These are phyloP conservation scores for Otocyon megalotis DNA, from an alignment of 2,113 vertebrate species.

Conservation along the genomic window DNA sequence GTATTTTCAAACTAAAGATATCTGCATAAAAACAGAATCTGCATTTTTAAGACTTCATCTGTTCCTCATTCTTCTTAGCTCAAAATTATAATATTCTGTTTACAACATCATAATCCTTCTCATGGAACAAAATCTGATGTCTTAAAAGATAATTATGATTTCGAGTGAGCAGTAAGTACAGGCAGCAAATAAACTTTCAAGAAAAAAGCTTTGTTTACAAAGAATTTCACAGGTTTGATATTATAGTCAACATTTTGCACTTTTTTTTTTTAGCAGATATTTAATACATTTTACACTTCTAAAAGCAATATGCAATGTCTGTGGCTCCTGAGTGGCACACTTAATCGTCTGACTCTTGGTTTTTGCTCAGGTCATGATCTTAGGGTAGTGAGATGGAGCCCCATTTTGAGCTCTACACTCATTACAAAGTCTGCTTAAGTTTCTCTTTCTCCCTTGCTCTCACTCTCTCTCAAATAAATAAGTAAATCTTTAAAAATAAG, in stretches of 20 bases:
- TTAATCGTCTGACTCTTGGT: not conserved
- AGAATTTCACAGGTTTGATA: conserved; percentile 33
- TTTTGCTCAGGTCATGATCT: not conserved
- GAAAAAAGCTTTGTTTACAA: conserved; percentile 26
- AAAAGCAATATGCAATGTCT: not conserved
- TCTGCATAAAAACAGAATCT: conserved; percentile 70
- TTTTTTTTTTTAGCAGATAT: not conserved
- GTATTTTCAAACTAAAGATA: conserved; percentile 64
- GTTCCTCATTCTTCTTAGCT: conserved; percentile 53
- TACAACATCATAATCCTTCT: conserved; percentile 61
- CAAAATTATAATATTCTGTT: conserved; percentile 62
- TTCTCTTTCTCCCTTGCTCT: not conserved
- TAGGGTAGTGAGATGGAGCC: not conserved
- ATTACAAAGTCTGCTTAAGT: not conserved
- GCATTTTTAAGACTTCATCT: conserved; percentile 72
- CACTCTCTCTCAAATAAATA: not conserved
- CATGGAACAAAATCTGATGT: conserved; percentile 43
- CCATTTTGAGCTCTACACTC: not conserved
- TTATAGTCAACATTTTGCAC: not conserved
- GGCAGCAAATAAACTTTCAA: not conserved
- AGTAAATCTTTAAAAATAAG: not conserved
- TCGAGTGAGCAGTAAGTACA: conserved; percentile 55
- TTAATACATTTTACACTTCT: conserved; percentile 20
- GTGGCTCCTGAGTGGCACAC: not conserved
- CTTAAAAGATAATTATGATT: conserved; percentile 57